Evolutionary conservation across 2,888 invertebrate genomes (phyloP), one percentile per base, ranked within the genome.

Genomic region (Periphyllus acericola): DNA sequence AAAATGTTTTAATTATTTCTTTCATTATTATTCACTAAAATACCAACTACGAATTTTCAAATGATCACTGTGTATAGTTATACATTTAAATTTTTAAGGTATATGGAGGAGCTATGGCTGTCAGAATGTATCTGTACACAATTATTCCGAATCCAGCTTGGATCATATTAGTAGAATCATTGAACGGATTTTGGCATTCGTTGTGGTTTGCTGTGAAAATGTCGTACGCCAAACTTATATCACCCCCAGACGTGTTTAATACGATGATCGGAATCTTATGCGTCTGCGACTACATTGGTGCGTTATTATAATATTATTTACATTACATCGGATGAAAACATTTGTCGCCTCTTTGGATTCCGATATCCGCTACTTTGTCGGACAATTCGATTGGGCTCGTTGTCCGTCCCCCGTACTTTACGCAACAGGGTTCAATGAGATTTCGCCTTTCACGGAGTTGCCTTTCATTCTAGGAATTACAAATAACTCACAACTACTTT

Each of bases 131-230:
- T 89, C 92, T 95, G 32, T 98, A 98, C 91, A 97, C 97, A 2
- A 92, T 95, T 82, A 92, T 98, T 83, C 92, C 93, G 0, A 95
- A 97, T 91, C 95, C 96, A 0, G 97, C 97, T 97, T 94, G 94
- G 93, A 94, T 96, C 78, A 92, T 98, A 89, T 95, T 96, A 0
- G 94, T 98, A 80, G 98, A 98, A 92, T 91, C 97, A 89, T 92
- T 96, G 19, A 97, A 98, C 92, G 97, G 98, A 0, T 92, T 98
- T 29, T 97, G 97, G 0, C 96, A 96, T 91, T 98, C 98, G 34
- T 93, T 97, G 91, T 96, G 96, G 90, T 97, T 96, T 91, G 94
- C 97, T 0, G 95, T 96, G 17, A 96, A 97, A 96, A 95, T 96
- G 34, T 96, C 96, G 0, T 97, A 97, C 91, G 97, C 97, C 0